Percentiles rank a stretch among this genome's conserved stretches.
Evolutionary conservation across 2,113 vertebrate genomes (phyloP).

Genomic region (Cyphomyrus discorhynchus): DNA sequence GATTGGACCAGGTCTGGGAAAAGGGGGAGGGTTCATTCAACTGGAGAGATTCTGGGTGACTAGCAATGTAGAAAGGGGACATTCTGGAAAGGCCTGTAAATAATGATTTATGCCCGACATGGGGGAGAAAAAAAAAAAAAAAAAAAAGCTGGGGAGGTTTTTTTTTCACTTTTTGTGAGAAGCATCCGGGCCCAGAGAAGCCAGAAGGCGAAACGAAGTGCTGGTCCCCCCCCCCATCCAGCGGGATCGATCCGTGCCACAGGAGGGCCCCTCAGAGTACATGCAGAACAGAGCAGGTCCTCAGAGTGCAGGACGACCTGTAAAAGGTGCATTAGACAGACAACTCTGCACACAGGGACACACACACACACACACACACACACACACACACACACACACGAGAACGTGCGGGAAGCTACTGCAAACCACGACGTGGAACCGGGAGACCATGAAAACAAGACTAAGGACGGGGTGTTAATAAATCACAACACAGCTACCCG

Average conservation of each 20-base stretch:
- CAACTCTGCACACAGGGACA: neutral
- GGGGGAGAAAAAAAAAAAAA: neutral
- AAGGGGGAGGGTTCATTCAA: neutral
- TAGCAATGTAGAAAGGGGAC: neutral
- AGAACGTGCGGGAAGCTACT: neutral
- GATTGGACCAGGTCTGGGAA: neutral
- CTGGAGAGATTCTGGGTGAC: neutral
- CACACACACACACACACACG: neutral
- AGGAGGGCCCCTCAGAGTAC: neutral
- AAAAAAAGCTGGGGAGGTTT: neutral
- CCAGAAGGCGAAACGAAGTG: neutral
- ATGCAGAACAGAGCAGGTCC: neutral
- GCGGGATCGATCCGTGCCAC: neutral
- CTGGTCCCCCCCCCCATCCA: neutral
- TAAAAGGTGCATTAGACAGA: neutral
- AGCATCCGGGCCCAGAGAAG: neutral
- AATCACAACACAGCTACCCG: neutral
- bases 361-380: neutral
- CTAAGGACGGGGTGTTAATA: neutral
- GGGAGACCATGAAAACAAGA: neutral
- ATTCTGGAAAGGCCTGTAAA: neutral
- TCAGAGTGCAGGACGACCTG: neutral
- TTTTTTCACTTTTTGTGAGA: neutral
- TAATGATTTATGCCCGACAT: neutral
- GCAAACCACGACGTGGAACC: neutral